Base-by-base conservation (phyloP, 2,888 invertebrate genomes). In the Cheilosia vulpina region DNA sequence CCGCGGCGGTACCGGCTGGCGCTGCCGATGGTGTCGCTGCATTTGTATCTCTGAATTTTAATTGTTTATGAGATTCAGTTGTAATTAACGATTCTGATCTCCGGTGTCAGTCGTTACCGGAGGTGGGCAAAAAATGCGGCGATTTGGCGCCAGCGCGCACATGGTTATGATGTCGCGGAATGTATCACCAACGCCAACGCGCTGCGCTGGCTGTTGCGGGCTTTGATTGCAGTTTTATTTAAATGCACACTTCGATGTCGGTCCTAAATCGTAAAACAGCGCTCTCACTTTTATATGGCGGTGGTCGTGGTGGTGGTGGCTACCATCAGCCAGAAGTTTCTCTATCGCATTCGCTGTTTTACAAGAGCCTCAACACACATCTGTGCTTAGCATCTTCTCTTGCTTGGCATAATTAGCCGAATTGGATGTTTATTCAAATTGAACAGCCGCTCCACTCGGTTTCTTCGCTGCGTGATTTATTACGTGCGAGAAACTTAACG, bases 81-180 rank as follows among this genome's bases (percentile, higher is more conserved):
- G 76, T 76, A 85, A 85, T 85, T 85, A 85, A 76, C 83, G 72
- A 78, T 75, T 71, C 41, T 17, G 43, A 71, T 71, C 63, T 69
- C 69, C 19, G 50, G 34, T 63, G 62, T 31, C 71, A 38, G 50
- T 24, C 38, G 31, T 45, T 38, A 66, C 53, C 63, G 69, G 66
- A 81, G 76, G 85, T 85, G 66, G 76, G 71, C 60, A 73, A 72
- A 82, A 75, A 77, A 72, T 72, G 80, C 34, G 31, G 60, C 55
- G 45, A 76, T 47, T 77, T 85, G 85, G 85, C 85, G 85, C 85
- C 85, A 85, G 85, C 17, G 80, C 80, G 27, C 31, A 63, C 76
- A 58, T 63, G 76, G 63, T 57, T 62, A 68, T 72, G 76, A 75
- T 85, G 76, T 80, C 71, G 85, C 80, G 76, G 85, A 85, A 85